Conservation (phyloP, 1,140 invertebrate species). For the Anastrepha ludens region DNA sequence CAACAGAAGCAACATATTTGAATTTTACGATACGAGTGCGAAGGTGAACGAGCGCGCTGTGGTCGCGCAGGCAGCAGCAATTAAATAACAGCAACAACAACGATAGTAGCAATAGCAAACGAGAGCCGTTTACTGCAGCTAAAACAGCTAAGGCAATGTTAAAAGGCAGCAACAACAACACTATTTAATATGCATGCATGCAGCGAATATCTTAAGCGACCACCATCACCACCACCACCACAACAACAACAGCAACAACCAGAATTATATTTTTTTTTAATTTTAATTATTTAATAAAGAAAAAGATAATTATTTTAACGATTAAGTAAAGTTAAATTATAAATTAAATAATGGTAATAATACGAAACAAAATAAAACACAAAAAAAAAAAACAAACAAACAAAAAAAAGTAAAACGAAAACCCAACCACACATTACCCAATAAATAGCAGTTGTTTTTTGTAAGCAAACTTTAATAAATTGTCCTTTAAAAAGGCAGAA, state of each 20-base stretch:
- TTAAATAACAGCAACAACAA: conserved; percentile 59
- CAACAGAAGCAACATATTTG: conserved; percentile 42
- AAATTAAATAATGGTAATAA: conserved; percentile 60
- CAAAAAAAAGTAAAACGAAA: conserved; percentile 56
- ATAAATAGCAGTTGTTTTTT: conserved; percentile 45
- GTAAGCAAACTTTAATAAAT: background rate
- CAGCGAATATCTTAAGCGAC: conserved; percentile 56
- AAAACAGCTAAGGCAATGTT: background rate
- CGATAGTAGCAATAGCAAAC: conserved; percentile 56
- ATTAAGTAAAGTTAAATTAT: conserved; percentile 75
- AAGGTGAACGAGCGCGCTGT: conserved; percentile 2
- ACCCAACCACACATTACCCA: conserved; percentile 48
- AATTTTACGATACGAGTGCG: conserved; percentile 35
- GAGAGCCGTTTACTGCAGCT: background rate
- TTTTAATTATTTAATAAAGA: conserved; percentile 73
- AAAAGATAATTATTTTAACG: conserved; percentile 74
- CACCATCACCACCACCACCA: conserved; percentile 54
- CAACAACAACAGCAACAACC: conserved; percentile 57
- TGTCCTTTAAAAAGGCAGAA: background rate
- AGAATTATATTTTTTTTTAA: conserved; percentile 68
- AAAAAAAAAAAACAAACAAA: conserved; percentile 55
- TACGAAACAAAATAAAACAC: conserved; percentile 56
- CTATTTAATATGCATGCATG: conserved; percentile 33
- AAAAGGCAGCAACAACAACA: background rate
- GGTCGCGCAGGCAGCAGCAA: conserved; percentile 18